Percentiles rank a stretch among this genome's conserved stretches.
Evolutionary conservation across 2,888 invertebrate species (phyloP).

Genomic region (Drosophila silvestris): DNA sequence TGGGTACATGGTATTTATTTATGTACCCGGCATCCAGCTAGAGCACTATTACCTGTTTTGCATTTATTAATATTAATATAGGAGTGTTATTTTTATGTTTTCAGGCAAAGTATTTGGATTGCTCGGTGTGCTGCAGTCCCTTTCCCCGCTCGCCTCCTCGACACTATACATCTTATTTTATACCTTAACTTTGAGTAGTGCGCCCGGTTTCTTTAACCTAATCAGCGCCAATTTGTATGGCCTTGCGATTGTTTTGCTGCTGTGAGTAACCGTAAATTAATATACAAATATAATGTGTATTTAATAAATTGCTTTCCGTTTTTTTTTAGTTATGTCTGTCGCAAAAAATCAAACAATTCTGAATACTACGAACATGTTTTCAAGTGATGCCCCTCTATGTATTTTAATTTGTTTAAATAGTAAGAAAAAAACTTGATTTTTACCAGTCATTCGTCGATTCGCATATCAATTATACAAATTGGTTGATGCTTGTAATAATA

Average conservation of each 20-base stretch:
- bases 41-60: background rate
- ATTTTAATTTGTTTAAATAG: background rate
- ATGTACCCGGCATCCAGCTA: background rate
- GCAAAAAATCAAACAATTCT: constrained; percentile 51
- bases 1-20: background rate
- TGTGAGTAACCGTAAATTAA: constrained; percentile 59
- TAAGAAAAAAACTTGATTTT: background rate
- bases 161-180: constrained; percentile 89
- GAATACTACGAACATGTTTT: constrained; percentile 63
- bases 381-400: constrained; percentile 37
- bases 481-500: constrained; percentile 2
- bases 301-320: constrained; percentile 5
- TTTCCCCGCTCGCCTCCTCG: constrained; percentile 87
- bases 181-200: constrained; percentile 86
- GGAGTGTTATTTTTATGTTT: background rate
- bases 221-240: constrained; percentile 85
- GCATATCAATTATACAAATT: constrained; percentile 40
- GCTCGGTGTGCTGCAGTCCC: constrained; percentile 88
- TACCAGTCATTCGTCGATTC: constrained; percentile 34
- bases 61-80: background rate
- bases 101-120: constrained; percentile 89
- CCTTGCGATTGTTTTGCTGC: constrained; percentile 63
- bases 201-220: constrained; percentile 88
- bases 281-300: background rate
- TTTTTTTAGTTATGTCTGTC: constrained; percentile 67